Evolutionary conservation across 2,797 vertebrate genomes (phyloP).

Genomic region (Pangasius mekongensis): DNA sequence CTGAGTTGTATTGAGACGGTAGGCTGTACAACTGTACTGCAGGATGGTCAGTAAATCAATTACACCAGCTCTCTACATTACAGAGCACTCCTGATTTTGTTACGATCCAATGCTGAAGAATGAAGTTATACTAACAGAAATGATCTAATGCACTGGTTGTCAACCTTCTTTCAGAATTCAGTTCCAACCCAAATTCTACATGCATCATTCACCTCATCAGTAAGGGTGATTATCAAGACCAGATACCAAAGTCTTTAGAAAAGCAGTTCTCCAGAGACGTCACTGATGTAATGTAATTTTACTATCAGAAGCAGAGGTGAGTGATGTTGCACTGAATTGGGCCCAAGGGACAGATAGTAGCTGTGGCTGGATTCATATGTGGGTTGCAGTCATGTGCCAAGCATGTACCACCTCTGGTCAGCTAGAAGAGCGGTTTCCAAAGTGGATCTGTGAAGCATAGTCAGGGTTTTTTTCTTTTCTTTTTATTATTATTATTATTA

Average conservation of each 20-base stretch:
- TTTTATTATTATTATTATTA: no score
- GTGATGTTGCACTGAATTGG: neutral
- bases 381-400: neutral
- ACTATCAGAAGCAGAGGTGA: neutral
- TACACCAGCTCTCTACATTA: neutral
- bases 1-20: slow-evolving; percentile 33
- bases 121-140: slow-evolving; percentile 21
- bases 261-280: neutral
- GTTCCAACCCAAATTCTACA: neutral
- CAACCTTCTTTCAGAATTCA: neutral
- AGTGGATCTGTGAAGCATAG: neutral
- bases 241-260: neutral
- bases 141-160: slow-evolving; percentile 2
- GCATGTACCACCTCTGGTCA: neutral
- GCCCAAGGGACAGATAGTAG: neutral
- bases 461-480: neutral
- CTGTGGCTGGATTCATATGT: neutral
- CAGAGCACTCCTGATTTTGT: slow-evolving; percentile 7
- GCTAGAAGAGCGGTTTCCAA: neutral
- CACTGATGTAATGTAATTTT: neutral
- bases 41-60: slow-evolving; percentile 36
- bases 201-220: neutral
- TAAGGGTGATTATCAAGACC: neutral
- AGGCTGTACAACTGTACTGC: slow-evolving; percentile 19
- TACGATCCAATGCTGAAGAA: neutral